Evolutionary conservation across 1,140 invertebrate genomes (phyloP), one percentile per base, ranked within the genome.

Genomic region (Lordiphosa mommai): DNA sequence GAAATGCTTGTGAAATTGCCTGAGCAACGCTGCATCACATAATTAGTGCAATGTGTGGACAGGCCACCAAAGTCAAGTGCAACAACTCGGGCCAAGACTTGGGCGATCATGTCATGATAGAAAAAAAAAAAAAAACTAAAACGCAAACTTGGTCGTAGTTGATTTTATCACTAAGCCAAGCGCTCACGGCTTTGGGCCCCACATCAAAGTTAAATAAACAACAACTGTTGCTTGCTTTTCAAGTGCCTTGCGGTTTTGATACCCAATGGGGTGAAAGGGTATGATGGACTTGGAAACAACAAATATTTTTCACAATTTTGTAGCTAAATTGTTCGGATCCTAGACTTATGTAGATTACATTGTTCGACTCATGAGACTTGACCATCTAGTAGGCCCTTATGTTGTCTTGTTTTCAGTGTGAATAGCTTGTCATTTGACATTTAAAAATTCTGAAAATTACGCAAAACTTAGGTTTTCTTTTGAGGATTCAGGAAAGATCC

Each of bases 11-110:
- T 12, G 40, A 74, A 70, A 80, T 80, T 80, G 68, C 66, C 66
- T 10, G 29, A 30, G 60, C 72, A 67, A 61, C 76, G 71, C 70
- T 58, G 56, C 50, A 56, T 20, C 66, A 80, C 76, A 80, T 80
- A 80, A 80, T 80, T 84, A 80, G 76, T 71, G 66, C 76, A 76
- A 82, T 82, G 76, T 82, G 76, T 76, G 76, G 76, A 80, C 76
- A 84, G 71, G 61, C 70, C 33, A 68, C 30, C 13, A 44, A 33
- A 67, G 50, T 66, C 63, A 67, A 67, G 63, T 67, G 63, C 63
- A 41, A 17, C 38, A 17, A 17, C 13, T 43, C 23, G 10, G 40
- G 40, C 40, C 16, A 13, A 47, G 29, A 32, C 13, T 17, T 13
- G 46, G 32, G 49, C 49, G 37, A 52, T 52, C 50, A 37, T 49